Evolutionary conservation across 1,140 invertebrate genomes (phyloP), one percentile per base, ranked within the genome.

Genomic region (Drosophila mayri): DNA sequence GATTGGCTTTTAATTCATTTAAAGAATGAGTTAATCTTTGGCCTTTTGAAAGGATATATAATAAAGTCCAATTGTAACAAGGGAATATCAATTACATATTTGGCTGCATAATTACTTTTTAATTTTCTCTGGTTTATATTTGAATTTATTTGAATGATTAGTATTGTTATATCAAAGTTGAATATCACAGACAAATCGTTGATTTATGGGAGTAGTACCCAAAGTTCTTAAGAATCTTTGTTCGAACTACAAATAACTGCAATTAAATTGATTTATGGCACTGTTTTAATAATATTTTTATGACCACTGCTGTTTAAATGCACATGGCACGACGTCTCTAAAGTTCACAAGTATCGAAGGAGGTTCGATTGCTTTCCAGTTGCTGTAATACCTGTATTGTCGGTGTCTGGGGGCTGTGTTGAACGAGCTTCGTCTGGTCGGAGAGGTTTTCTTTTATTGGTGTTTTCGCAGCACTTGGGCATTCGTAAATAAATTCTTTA

Each of bases 391-490:
- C 28, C 30, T 43, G 44, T 55, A 55, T 54, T 22, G 44, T 0
- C 40, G 9, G 9, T 52, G 44, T 20, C 37, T 44, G n/a, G 57
- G 52, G 38, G 10, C 49, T 50, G 30, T 47, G 54, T 41, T 62
- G 47, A 46, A 46, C 47, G 10, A 52, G 68, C 46, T 44, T 50
- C 60, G 70, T 49, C 46, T 55, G 43, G 44, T 46, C 41, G 58
- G 28, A 57, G 40, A 49, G 55, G 59, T 85, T 57, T 77, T 77
- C 55, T 62, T 65, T 80, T 49, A 76, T 82, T 72, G 55, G 49
- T 86, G 68, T 86, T 83, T 88, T 86, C 50, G 43, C 47, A 86
- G 75, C 79, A 87, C 82, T 85, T 85, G 25, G 64, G 43, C 52
- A 70, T 64, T 86, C 44, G 46, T 75, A 30, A 64, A 18, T 57